Base-by-base conservation (phyloP, 2,797 vertebrate species). In the Dromococcyx pavoninus region DNA sequence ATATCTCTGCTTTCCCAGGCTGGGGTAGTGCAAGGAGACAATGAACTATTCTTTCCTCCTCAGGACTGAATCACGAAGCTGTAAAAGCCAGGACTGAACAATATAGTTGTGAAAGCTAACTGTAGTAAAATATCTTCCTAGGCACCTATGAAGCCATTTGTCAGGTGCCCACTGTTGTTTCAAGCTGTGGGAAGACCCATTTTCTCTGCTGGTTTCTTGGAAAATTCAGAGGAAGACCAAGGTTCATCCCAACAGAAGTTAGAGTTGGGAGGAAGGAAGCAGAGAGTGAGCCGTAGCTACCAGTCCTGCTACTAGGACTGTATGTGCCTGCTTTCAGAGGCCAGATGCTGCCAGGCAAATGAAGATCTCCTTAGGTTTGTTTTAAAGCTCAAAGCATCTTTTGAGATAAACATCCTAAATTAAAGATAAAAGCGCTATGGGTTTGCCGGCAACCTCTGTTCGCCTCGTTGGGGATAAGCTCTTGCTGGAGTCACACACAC, bases 401-500 rank as follows among this genome's bases (percentile, higher is more conserved):
- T 92, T 77, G 88, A 95, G 94, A 96, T 96, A 95, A 96, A 94
- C 92, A 94, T 67, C 69, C 57, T 95, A 95, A 96, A 97, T 97
- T 96, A 97, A 96, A 97, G 95, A 97, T 96, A 95, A 88, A 93
- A 96, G 92, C 44, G 10, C 86, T 60, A 66, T 73, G 65, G 91
- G 77, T 73, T 92, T 95, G 74, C 86, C 7, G 6, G 77, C 77
- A 93, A 88, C 81, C 83, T 84, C 64, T n/a, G 22, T 58, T 53
- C 86, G 82, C 57, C 70, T 95, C 73, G 76, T 74, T 23, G 30
- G 35, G 30, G 79, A 85, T 88, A 96, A 96, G 70, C 74, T 56
- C 70, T 64, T 66, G 51, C 12, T 24, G 2, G 8, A 75, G 51
- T 51, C 25, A 54, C 74, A 43, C 43, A 32, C 3, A 2, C 56